These are phyloP conservation scores for Solenopsis fugax DNA, from an alignment of 1,140 invertebrate genomes.

Conservation along the genomic window DNA sequence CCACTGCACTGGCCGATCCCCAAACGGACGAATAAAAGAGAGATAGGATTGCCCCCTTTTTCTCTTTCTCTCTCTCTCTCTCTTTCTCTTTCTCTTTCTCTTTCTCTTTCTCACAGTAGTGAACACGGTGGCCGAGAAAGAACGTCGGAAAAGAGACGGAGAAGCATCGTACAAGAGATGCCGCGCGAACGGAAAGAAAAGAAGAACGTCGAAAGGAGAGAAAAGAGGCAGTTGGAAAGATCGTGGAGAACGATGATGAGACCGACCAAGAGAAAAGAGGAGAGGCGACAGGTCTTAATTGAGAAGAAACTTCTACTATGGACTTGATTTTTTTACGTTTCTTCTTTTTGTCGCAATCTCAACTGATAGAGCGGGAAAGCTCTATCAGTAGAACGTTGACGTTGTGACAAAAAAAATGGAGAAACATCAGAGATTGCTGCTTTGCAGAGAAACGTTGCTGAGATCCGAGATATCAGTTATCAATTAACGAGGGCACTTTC, in stretches of 20 bases:
- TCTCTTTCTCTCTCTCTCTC: slow-evolving; percentile 19
- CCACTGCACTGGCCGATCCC: slow-evolving; percentile 72
- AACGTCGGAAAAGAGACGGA: slow-evolving; percentile 61
- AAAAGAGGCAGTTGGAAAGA: slow-evolving; percentile 62
- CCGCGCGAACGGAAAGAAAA: slow-evolving; percentile 40
- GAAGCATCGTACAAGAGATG: slow-evolving; percentile 23
- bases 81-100: slow-evolving; percentile 17
- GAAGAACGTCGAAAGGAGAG: slow-evolving; percentile 28
- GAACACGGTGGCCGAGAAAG: slow-evolving; percentile 62
- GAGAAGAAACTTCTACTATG: neutral
- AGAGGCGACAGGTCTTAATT: neutral
- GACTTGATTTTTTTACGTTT: slow-evolving; percentile 16
- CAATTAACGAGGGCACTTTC: slow-evolving; percentile 83
- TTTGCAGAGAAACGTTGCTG: slow-evolving; percentile 63
- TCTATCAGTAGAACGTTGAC: no score
- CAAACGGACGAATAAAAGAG: slow-evolving; percentile 72
- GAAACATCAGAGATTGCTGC: neutral
- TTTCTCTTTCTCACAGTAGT: slow-evolving; percentile 10
- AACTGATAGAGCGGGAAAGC: neutral
- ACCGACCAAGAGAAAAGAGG: neutral
- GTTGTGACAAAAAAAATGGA: no score
- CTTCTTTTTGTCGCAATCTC: neutral
- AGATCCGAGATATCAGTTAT: slow-evolving; percentile 84
- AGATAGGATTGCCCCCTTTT: slow-evolving; percentile 46
- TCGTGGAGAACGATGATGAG: slow-evolving; percentile 10